Percentiles rank a stretch among this genome's conserved stretches.
These are phyloP conservation scores for Papilio gigon DNA, from an alignment of 2,888 invertebrate species.

Conservation along the genomic window DNA sequence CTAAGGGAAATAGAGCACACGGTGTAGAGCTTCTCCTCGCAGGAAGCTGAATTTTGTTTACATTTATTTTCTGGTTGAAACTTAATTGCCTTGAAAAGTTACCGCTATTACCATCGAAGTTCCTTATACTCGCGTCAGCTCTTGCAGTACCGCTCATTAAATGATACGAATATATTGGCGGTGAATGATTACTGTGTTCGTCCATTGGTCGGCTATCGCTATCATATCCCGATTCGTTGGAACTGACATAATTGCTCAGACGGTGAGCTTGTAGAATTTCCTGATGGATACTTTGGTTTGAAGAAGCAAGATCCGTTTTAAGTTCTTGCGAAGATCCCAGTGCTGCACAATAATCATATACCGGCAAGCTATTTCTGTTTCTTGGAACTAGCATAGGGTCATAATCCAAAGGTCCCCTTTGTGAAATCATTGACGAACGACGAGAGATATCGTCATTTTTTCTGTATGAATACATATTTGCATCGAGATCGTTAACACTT, in stretches of 20 bases:
- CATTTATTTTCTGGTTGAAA: slow-evolving; percentile 75
- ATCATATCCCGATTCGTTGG: slow-evolving; percentile 92
- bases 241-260: slow-evolving; percentile 88
- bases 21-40: slow-evolving; percentile 76
- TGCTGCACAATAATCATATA: slow-evolving; percentile 73
- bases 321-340: slow-evolving; percentile 72
- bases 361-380: slow-evolving; percentile 78
- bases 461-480: slow-evolving; percentile 59
- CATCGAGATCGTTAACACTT: slow-evolving; percentile 73
- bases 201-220: slow-evolving; percentile 86
- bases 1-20: slow-evolving; percentile 74
- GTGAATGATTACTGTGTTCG: slow-evolving; percentile 80
- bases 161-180: slow-evolving; percentile 79
- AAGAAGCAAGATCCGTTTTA: slow-evolving; percentile 71
- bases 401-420: slow-evolving; percentile 71
- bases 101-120: slow-evolving; percentile 54
- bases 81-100: slow-evolving; percentile 74
- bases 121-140: slow-evolving; percentile 57
- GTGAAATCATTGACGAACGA: slow-evolving; percentile 77
- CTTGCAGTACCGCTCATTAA: slow-evolving; percentile 63
- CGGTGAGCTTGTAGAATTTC: slow-evolving; percentile 84
- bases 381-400: slow-evolving; percentile 78
- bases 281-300: slow-evolving; percentile 81
- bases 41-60: slow-evolving; percentile 71
- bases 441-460: slow-evolving; percentile 67